These are phyloP conservation scores for Phacellophora camtschatica DNA, from an alignment of 30 jellyfish, hydroid and myxozoan genomes.

Conservation along the genomic window DNA sequence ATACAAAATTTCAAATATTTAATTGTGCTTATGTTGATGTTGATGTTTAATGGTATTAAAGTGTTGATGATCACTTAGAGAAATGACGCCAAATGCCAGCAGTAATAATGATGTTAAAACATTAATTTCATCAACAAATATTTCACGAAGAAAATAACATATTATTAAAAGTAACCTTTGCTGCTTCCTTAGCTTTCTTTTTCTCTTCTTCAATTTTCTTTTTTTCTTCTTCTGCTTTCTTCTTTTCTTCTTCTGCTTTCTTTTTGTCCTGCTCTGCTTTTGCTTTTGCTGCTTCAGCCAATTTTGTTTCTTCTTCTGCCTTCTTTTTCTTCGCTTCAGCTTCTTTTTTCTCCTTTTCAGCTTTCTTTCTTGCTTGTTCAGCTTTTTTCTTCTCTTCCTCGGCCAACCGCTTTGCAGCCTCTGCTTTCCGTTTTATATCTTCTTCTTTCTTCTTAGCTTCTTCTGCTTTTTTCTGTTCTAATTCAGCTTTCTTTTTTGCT, in stretches of 20 bases:
- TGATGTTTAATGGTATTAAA: no score
- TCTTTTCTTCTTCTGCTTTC: constrained; percentile 17
- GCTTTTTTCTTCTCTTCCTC: background rate
- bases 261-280: constrained; percentile 27
- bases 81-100: no score
- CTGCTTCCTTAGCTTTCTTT: background rate
- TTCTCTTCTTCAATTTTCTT: constrained; percentile 1
- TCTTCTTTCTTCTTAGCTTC: background rate
- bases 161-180: no score
- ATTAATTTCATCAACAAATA: no score
- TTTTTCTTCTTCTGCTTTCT: constrained; percentile 11
- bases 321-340: constrained; percentile 7
- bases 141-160: no score
- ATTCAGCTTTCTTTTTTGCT: constrained; percentile 10
- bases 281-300: constrained; percentile 20
- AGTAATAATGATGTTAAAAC: no score
- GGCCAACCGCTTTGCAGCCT: background rate
- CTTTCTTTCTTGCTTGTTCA: constrained; percentile 1
- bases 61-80: no score
- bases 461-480: background rate
- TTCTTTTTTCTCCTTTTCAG: background rate
- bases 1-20: no score
- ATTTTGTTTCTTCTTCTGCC: constrained; percentile 31
- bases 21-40: no score
- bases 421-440: constrained; percentile 14